Base-by-base conservation (phyloP, 2,113 vertebrate genomes). In the Oncorhynchus clarkii region DNA sequence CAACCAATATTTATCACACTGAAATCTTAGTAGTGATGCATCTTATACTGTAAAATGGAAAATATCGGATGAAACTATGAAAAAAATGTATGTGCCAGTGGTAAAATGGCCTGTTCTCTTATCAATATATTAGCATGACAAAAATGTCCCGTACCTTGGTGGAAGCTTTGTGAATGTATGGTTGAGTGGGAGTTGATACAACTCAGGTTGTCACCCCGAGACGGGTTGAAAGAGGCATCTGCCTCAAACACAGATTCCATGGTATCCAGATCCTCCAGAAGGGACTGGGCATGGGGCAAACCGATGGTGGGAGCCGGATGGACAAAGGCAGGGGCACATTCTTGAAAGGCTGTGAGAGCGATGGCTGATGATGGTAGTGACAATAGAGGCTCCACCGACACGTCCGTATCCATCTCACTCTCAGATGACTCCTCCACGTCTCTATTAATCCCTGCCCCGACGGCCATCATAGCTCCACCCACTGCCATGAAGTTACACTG, bases 161-260 rank as follows among this genome's bases (percentile, higher is more conserved):
- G 93, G 91, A 94, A 94, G 93, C 89, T 77, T 71, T 90, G 85
- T 90, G 89, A 48, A 88, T 84, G 89, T 78, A 84, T 79, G 74
- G 84, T 89, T 92, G 89, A 90, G 90, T 85, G 90, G 90, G 94
- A 95, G 94, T 95, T 95, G 94, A 95, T 95, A 91, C 94, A 95
- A 95, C 94, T 94, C 94, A 93, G 92, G 89, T 83, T 91, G 87
- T 88, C 92, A 92, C 91, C 91, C 93, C 81, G 92, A 89, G 67
- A 91, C 91, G 90, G 90, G 92, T 90, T 91, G 78, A 92, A 88
- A 84, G 91, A 93, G 93, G 90, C 92, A 89, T 89, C 78, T 89
- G 93, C 92, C 94, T 93, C 94, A 91, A 94, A 93, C 91, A 92
- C 88, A 88, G 93, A 91, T 93, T 94, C 93, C 62, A 93, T 92